Base-by-base conservation (phyloP, 2,797 vertebrate genomes). In the Labroides dimidiatus region DNA sequence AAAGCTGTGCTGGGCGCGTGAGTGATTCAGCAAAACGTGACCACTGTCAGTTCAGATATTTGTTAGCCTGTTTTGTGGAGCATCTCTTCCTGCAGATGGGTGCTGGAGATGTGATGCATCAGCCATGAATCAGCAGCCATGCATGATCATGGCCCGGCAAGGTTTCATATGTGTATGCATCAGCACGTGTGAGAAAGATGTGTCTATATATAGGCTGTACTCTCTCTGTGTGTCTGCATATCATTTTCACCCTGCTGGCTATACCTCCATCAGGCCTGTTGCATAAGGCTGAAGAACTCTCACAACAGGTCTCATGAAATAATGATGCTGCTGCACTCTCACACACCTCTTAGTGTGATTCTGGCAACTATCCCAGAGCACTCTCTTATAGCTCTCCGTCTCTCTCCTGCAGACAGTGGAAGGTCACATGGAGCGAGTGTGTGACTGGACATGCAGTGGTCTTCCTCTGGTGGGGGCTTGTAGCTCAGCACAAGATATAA, bases 21-120 rank as follows among this genome's bases (percentile, higher is more conserved):
- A 72, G 79, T 91, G 88, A 90, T 77, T 89, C 88, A 89, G 85
- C 86, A 85, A 87, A 90, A 91, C 80, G 84, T 90, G 84, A 89
- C 85, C 50, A 72, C 77, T 84, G 84, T 90, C 88, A 54, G 33
- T 9, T 43, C 41, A 54, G 27, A 87, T 87, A 55, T 80, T 61
- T 78, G 73, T 84, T 51, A 23, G 41, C 36, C 17, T 45, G 53
- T 55, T 73, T 10, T 19, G 16, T 4, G 14, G 27, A n/a, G 21
- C 49, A 6, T 60, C 49, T 70, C 66, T 66, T 33, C 17, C 33
- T 33, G 7, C 70, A 80, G 71, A 75, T 66, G 80, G 71, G 51
- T n/a, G 24, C 70, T 56, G 49, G 49, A 54, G 58, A 66, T 64
- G 67, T 43, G n/a, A 53, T 39, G 27, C 36, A 67, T 65, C 37